Conservation (phyloP, 2,113 vertebrate species). For the Sitta europaea region DNA sequence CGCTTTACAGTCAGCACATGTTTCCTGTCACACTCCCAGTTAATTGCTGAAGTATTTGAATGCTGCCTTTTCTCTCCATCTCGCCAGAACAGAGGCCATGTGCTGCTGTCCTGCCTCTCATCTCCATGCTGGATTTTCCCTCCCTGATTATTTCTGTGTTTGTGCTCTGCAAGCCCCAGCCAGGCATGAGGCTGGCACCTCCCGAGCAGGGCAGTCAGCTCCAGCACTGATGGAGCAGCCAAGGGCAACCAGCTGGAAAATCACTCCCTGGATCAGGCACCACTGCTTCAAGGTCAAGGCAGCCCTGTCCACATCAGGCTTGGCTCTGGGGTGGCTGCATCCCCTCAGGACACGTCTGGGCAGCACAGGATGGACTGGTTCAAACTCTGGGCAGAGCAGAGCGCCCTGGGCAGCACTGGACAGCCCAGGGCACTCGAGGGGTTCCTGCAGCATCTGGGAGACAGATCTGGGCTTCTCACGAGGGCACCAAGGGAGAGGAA, state of each 20-base stretch:
- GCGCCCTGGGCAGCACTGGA: neutral
- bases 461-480: neutral
- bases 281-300: neutral
- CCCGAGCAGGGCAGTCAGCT: neutral
- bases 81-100: neutral
- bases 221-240: neutral
- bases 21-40: neutral
- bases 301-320: neutral
- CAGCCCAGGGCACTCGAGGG: neutral
- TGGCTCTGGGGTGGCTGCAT: neutral
- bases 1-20: neutral
- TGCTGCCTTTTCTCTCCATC: neutral
- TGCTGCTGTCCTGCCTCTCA: neutral
- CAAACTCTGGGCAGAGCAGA: neutral
- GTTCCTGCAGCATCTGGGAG: neutral
- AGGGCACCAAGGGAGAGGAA: neutral
- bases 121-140: neutral
- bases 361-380: neutral
- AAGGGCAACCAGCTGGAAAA: slow-evolving; percentile 8
- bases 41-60: slow-evolving; percentile 9
- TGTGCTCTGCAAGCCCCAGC: neutral
- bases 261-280: neutral
- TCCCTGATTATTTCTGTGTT: neutral
- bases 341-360: neutral
- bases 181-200: neutral